Percentiles rank a stretch among this genome's conserved stretches.
These are phyloP conservation scores for Atherinosoma microstoma DNA, from an alignment of 2,797 vertebrate species.

Conservation along the genomic window DNA sequence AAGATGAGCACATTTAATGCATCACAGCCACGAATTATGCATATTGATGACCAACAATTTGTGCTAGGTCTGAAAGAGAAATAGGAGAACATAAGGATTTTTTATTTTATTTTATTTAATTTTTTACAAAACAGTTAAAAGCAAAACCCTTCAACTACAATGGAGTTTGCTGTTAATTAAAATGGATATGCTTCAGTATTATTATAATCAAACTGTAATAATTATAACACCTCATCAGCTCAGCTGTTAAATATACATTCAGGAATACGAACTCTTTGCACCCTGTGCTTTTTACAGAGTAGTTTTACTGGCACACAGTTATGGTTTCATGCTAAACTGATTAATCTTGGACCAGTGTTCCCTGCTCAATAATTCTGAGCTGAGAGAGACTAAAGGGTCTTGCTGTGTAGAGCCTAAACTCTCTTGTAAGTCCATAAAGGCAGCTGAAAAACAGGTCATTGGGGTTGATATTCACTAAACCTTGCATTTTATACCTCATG, in stretches of 20 bases:
- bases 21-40: background rate
- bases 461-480: slow-evolving; percentile 73
- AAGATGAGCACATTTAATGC: slow-evolving; percentile 1
- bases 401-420: slow-evolving; percentile 44
- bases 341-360: slow-evolving; percentile 42
- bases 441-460: slow-evolving; percentile 66
- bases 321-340: slow-evolving; percentile 35
- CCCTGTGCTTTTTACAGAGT: slow-evolving; percentile 11
- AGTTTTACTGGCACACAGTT: slow-evolving; percentile 1
- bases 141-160: background rate
- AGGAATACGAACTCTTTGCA: slow-evolving; percentile 2
- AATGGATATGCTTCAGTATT: background rate
- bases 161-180: background rate
- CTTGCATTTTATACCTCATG: slow-evolving; percentile 76
- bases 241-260: background rate
- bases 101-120: no score
- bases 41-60: background rate
- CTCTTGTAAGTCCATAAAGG: slow-evolving; percentile 65
- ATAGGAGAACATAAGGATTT: background rate
- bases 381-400: slow-evolving; percentile 49
- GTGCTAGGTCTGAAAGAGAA: background rate
- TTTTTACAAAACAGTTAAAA: slow-evolving; percentile 14
- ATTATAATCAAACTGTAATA: background rate
- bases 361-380: slow-evolving; percentile 55
- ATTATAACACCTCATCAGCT: background rate